Percentiles rank a stretch among this genome's conserved stretches.
phyloP scores from a whole-genome alignment of 2,888 invertebrate species.

The Molanna angustata region DNA sequence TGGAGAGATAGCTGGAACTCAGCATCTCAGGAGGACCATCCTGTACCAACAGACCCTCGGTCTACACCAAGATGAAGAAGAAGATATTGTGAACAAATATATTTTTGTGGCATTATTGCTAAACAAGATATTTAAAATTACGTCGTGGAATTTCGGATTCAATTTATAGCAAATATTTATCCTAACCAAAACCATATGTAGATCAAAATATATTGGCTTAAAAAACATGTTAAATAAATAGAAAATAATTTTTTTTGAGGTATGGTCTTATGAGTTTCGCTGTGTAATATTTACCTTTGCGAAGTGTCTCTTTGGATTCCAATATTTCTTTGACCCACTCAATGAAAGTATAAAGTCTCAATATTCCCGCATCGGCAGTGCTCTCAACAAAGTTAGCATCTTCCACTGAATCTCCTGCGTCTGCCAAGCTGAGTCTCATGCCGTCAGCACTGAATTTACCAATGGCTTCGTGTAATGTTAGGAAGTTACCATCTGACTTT shows the following conservation, averaged over 20 bases:
- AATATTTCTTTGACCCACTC: conserved; percentile 95
- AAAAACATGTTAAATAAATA: neutral
- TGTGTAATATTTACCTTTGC: conserved; percentile 44
- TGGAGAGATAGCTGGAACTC: too few species aligned
- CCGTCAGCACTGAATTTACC: conserved; percentile 97
- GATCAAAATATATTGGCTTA: too few species aligned
- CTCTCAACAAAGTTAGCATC: conserved; percentile 98
- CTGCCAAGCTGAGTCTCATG: conserved; percentile 90
- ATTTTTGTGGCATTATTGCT: too few species aligned
- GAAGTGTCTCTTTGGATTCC: conserved; percentile 54
- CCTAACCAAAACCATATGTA: too few species aligned
- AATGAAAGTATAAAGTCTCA: conserved; percentile 89
- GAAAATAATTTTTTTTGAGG: conserved; percentile 2
- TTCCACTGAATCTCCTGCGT: conserved; percentile 96
- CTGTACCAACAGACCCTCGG: too few species aligned
- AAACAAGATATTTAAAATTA: too few species aligned
- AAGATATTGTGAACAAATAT: too few species aligned
- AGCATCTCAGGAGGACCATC: too few species aligned
- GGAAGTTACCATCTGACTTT: conserved; percentile 97
- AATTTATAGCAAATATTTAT: too few species aligned
- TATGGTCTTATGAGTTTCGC: too few species aligned
- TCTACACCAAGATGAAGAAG: too few species aligned
- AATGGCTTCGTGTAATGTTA: conserved; percentile 87
- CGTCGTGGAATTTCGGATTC: too few species aligned
- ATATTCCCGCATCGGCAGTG: conserved; percentile 91